Percentiles rank a stretch among this genome's conserved stretches.
phyloP scores from a whole-genome alignment of 2,888 invertebrate genomes.

The Noctua janthe region DNA sequence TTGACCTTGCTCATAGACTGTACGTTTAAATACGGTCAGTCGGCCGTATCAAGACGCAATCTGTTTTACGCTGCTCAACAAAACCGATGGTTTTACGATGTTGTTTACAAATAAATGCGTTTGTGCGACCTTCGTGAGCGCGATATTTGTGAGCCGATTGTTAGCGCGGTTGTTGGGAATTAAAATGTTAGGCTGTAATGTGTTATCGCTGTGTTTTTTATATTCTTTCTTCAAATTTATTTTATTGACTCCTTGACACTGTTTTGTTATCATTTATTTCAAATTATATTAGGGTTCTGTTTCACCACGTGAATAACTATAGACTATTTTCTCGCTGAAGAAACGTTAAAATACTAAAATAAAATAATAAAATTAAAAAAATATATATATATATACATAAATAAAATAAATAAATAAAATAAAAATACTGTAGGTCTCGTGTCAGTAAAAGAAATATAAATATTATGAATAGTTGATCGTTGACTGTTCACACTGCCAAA shows the following conservation, averaged over 20 bases:
- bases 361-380: too few species aligned
- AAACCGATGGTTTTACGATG: not conserved
- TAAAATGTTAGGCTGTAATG: not conserved
- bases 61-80: conserved; percentile 1
- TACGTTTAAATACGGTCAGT: not conserved
- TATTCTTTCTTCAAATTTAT: not conserved
- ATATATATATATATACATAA: too few species aligned
- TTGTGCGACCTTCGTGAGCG: not conserved
- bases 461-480: not conserved
- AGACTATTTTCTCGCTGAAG: not conserved
- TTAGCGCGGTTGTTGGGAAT: not conserved
- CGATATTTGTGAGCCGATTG: conserved; percentile 1
- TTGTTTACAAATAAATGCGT: conserved; percentile 49
- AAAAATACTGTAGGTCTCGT: not conserved
- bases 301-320: not conserved
- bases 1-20: not conserved
- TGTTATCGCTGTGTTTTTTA: not conserved
- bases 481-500: not conserved
- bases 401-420: too few species aligned
- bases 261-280: not conserved
- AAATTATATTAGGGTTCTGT: not conserved
- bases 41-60: not conserved
- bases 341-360: not conserved
- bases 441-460: not conserved
- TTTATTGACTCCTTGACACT: not conserved